Base-by-base conservation (phyloP, 2,888 invertebrate genomes). In the Phymatocera aterrima region DNA sequence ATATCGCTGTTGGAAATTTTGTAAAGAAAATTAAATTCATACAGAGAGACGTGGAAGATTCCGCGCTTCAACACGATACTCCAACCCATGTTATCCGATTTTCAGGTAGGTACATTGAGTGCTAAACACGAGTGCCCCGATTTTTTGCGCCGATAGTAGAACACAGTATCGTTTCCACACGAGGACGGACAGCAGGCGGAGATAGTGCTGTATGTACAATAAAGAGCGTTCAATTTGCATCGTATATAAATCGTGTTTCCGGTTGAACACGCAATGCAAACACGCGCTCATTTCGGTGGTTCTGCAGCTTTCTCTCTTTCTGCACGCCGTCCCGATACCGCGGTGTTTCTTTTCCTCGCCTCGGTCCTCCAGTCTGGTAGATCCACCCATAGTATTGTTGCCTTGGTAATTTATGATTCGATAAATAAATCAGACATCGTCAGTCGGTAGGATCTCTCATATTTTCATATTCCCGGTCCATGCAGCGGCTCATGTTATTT, bases 251-350 rank as follows among this genome's bases (percentile, higher is more conserved):
- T 86, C 83, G 87, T 86, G 86, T 88, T 90, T 89, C 86, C 89
- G 88, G 87, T 86, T 85, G 90, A 87, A 87, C 85, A 88, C 87
- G 87, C 88, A 89, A 88, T 81, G 84, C 87, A 90, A 90, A 89
- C 89, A 89, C 84, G 86, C 86, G 88, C 85, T 83, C 84, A 83
- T 84, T 87, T 87, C 82, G 84, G 82, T 82, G 78, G 78, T 81
- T 51, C 72, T 51, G 28, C 72, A n/a, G n/a, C n/a, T n/a, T n/a
- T n/a, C n/a, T 48, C 85, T 84, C 85, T 86, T 81, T 81, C 79
- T 82, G 81, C 81, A 74, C 81, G 81, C 80, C 80, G 61, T 79
- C 78, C 79, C 28, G 72, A 54, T 60, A 68, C 46, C 15, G 21
- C n/a, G 24, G 8, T 68, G 12, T 40, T 40, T 40, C 51, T 72